phyloP scores from a whole-genome alignment of 2,797 vertebrate species.

The Vultur gryphus region DNA sequence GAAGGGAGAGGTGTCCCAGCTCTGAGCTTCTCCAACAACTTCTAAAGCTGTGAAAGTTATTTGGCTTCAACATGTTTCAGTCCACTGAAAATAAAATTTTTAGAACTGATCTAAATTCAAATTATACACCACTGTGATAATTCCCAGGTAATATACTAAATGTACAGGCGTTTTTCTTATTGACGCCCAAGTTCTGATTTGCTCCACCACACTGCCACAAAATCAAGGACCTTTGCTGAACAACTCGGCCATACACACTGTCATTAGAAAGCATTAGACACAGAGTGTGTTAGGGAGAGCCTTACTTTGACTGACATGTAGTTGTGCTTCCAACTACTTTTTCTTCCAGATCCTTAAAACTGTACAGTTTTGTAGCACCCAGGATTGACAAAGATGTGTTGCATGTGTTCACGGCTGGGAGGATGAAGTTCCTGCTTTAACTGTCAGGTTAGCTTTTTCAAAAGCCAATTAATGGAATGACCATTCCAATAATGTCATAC shows the following conservation, averaged over 20 bases:
- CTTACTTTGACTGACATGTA: background rate
- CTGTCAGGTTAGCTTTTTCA: background rate
- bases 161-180: background rate
- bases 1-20: background rate
- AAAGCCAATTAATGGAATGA: background rate
- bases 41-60: background rate
- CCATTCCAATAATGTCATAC: background rate
- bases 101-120: background rate
- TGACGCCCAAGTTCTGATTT: background rate
- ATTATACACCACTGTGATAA: background rate
- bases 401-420: background rate
- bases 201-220: background rate
- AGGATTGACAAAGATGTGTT: background rate
- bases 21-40: background rate
- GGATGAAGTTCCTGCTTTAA: background rate
- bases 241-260: accelerated
- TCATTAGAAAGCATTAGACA: background rate
- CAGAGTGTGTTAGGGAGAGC: background rate
- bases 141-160: background rate
- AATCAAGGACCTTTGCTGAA: background rate
- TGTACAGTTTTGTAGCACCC: background rate
- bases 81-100: background rate
- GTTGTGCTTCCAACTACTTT: background rate
- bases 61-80: background rate
- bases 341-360: background rate